Percentiles rank a stretch among this genome's conserved stretches.
Conservation (phyloP, 2,888 invertebrate genomes). For the Amiota minor region DNA sequence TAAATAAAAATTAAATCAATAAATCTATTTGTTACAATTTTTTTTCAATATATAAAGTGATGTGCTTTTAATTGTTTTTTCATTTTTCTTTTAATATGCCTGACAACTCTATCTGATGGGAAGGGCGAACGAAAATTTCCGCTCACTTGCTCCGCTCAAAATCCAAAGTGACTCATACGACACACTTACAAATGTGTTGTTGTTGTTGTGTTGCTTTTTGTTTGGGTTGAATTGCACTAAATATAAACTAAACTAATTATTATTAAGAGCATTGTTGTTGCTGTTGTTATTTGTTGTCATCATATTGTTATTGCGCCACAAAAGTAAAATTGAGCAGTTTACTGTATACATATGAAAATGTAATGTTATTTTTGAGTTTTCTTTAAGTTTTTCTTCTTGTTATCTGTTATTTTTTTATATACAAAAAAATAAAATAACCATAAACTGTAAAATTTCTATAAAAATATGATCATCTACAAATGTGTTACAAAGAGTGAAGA, state of each 20-base stretch:
- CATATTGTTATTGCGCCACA: conserved; percentile 16
- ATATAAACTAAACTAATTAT: conserved; percentile 13
- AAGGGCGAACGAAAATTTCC: conserved; percentile 14
- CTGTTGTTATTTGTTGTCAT: not conserved
- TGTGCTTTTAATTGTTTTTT: not conserved
- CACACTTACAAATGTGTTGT: conserved; percentile 11
- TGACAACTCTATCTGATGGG: conserved; percentile 9
- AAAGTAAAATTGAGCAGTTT: not conserved
- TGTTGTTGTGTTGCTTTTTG: conserved; percentile 26
- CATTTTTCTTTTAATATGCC: conserved; percentile 24
- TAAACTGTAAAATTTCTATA: not conserved
- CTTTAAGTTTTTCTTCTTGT: too few relatives aligned
- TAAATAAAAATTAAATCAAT: conserved; percentile 6
- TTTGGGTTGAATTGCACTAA: conserved; percentile 20
- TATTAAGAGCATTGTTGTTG: conserved; percentile 15
- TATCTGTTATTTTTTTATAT: not conserved
- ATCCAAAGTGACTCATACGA: conserved; percentile 4
- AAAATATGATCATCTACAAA: not conserved
- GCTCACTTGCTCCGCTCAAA: not conserved
- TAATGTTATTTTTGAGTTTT: too few relatives aligned
- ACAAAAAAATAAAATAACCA: not conserved
- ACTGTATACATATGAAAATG: too few relatives aligned
- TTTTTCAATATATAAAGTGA: not conserved
- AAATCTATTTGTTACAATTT: conserved; percentile 26
- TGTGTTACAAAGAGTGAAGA: not conserved